Conservation (phyloP, 1,140 invertebrate genomes). For the Sycobia sp. region DNA sequence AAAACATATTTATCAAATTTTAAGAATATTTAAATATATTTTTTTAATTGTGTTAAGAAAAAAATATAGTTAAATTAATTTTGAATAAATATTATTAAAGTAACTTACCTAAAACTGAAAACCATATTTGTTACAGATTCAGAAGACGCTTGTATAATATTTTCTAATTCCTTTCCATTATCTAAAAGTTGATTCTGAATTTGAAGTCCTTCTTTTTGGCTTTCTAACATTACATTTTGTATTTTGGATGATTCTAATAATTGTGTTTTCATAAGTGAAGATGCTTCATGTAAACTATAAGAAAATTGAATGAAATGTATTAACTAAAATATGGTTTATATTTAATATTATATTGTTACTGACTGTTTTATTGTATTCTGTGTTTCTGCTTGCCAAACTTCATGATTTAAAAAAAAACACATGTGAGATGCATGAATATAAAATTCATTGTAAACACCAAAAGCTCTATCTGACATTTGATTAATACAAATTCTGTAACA, state of each 20-base stretch:
- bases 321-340: constrained; percentile 29
- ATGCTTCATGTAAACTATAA: constrained; percentile 58
- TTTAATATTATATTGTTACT: constrained; percentile 46
- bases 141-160: constrained; percentile 47
- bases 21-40: constrained; percentile 5
- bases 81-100: constrained; percentile 16
- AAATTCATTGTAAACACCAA: constrained; percentile 69
- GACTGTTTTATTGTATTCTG: constrained; percentile 63
- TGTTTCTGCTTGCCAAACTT: constrained; percentile 71
- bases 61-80: constrained; percentile 9
- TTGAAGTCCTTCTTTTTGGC: constrained; percentile 52
- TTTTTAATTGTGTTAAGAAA: too few species aligned
- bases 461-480: constrained; percentile 65
- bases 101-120: constrained; percentile 59
- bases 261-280: constrained; percentile 61
- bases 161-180: constrained; percentile 49
- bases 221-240: constrained; percentile 63
- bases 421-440: constrained; percentile 74
- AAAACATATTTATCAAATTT: constrained; percentile 5
- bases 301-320: constrained; percentile 38
- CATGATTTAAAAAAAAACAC: constrained; percentile 70
- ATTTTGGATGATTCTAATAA: constrained; percentile 65
- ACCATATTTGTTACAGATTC: constrained; percentile 61
- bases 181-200: constrained; percentile 51
- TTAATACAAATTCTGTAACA: constrained; percentile 62